phyloP scores from a whole-genome alignment of 1,140 invertebrate genomes.

The Heterodera carotae region DNA sequence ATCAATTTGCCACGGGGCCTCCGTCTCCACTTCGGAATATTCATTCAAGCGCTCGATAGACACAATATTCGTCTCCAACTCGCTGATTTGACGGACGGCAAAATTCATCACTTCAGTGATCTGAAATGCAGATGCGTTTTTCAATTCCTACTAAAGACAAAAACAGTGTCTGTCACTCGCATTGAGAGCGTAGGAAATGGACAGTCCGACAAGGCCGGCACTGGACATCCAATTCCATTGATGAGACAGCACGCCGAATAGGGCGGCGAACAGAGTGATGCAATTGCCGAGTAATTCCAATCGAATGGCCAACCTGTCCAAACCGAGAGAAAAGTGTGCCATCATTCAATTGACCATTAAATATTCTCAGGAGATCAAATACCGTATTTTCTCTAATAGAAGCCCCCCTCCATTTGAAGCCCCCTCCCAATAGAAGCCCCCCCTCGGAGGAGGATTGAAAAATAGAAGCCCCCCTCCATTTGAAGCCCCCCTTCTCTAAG shows the following conservation, averaged over 20 bases:
- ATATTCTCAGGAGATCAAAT: too few relatives aligned
- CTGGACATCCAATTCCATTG: conserved; percentile 54
- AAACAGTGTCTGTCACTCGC: conserved; percentile 55
- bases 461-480: too few relatives aligned
- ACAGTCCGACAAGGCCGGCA: conserved; percentile 70
- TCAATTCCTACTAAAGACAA: too few relatives aligned
- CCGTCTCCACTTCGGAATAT: conserved; percentile 64
- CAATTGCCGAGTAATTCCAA: conserved; percentile 70
- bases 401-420: too few relatives aligned
- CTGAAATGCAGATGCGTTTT: conserved; percentile 20
- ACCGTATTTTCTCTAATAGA: too few relatives aligned
- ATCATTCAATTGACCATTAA: neutral
- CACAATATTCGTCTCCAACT: conserved; percentile 62
- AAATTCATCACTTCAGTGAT: conserved; percentile 56
- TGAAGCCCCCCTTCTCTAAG: too few relatives aligned
- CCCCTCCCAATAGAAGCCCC: too few relatives aligned
- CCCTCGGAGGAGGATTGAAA: too few relatives aligned
- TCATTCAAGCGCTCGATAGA: conserved; percentile 61
- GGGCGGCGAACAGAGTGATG: conserved; percentile 69
- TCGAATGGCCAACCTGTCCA: conserved; percentile 69
- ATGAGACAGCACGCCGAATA: conserved; percentile 67
- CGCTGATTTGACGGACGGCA: conserved; percentile 53
- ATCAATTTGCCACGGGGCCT: conserved; percentile 58
- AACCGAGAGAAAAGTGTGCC: conserved; percentile 39
- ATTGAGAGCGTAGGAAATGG: conserved; percentile 70